A percentile compares a stretch with the other conserved stretches of the same genome.
Conservation (phyloP, 2,797 vertebrate species). For the Parotocinclus haroldoi region DNA sequence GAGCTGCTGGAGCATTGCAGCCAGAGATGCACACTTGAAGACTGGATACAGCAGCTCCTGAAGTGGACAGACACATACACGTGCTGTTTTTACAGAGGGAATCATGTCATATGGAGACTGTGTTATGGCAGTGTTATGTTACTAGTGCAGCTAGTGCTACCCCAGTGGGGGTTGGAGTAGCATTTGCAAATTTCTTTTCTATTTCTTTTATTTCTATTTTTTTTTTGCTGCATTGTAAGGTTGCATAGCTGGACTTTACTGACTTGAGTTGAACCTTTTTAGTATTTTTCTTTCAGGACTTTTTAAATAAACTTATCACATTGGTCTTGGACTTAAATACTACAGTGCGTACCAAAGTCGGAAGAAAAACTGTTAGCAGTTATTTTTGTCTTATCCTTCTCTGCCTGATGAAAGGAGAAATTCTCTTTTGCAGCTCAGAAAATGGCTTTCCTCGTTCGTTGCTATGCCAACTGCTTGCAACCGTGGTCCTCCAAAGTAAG, state of each 20-base stretch:
- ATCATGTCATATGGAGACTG: background rate
- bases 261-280: conserved; percentile 23
- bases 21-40: conserved; percentile 61
- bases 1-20: conserved; percentile 64
- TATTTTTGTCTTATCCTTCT: conserved; percentile 20
- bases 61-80: conserved; percentile 1
- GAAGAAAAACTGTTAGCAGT: too few species aligned
- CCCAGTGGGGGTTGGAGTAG: conserved; percentile 2
- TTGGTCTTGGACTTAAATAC: background rate
- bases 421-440: conserved; percentile 75
- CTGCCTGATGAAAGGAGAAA: conserved; percentile 72
- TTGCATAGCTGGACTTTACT: conserved; percentile 31
- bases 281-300: background rate
- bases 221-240: too few species aligned
- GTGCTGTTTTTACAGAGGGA: conserved; percentile 12
- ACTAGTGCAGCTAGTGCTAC: background rate
- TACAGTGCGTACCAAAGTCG: background rate
- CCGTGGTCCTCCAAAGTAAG: conserved; percentile 99
- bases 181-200: background rate
- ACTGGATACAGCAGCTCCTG: conserved; percentile 39
- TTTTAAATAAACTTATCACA: background rate
- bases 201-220: too few species aligned
- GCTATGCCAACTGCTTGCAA: conserved; percentile 99
- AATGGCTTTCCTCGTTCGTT: conserved; percentile 99
- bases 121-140: background rate